These are phyloP conservation scores for Tenthredo notha DNA, from an alignment of 2,888 invertebrate genomes.

Conservation along the genomic window DNA sequence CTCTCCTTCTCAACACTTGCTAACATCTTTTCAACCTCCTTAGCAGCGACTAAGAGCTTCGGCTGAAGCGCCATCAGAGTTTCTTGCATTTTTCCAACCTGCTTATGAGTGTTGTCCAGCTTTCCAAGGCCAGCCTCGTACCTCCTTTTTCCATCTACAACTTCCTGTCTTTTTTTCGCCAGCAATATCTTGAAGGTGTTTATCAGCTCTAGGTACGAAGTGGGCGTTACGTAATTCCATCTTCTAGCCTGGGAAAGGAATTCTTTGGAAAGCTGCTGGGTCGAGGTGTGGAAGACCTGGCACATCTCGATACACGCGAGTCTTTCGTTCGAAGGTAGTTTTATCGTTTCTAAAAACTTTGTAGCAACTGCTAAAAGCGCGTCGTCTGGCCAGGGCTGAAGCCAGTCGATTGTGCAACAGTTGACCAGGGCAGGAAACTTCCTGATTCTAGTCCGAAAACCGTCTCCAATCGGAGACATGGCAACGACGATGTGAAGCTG, in stretches of 20 bases:
- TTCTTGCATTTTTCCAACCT: conserved; percentile 90
- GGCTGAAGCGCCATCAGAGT: conserved; percentile 93
- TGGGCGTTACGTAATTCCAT: conserved; percentile 95
- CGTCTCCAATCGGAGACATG: conserved; percentile 95
- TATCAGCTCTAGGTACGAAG: conserved; percentile 95
- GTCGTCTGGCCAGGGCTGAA: conserved; percentile 97
- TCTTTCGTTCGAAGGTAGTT: conserved; percentile 86
- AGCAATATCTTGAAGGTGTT: conserved; percentile 92
- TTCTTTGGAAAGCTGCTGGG: conserved; percentile 85
- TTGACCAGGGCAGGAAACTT: conserved; percentile 96
- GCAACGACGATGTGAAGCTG: conserved; percentile 94
- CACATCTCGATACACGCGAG: conserved; percentile 93
- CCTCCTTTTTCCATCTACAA: conserved; percentile 85
- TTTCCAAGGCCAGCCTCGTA: conserved; percentile 94
- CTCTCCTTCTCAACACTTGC: conserved; percentile 93
- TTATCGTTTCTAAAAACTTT: conserved; percentile 88
- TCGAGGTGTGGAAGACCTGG: conserved; percentile 93
- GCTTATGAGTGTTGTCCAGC: conserved; percentile 89
- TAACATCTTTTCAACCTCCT: conserved; percentile 92
- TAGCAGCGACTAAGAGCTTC: conserved; percentile 91
- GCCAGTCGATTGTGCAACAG: conserved; percentile 98
- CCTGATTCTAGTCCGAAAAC: conserved; percentile 89
- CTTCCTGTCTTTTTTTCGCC: conserved; percentile 86
- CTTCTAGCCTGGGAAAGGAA: conserved; percentile 85
- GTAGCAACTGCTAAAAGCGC: conserved; percentile 94